phyloP scores from a whole-genome alignment of 2,888 invertebrate genomes.

The Julus scandinavius region DNA sequence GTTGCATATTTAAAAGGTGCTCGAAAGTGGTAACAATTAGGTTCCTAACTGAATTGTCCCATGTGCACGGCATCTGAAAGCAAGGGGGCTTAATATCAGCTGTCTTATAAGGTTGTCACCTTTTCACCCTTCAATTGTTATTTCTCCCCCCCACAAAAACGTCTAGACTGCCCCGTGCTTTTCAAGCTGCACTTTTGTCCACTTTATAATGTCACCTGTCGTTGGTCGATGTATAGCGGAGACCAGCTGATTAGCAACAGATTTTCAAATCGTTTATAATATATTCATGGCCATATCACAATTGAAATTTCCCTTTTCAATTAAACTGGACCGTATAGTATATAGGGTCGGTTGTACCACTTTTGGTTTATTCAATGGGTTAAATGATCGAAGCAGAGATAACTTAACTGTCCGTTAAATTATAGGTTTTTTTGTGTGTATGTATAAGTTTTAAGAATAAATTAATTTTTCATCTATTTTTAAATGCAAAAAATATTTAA shows the following conservation, averaged over 20 bases:
- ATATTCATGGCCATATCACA: background rate
- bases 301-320: background rate
- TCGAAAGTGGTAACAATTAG: conserved; percentile 47
- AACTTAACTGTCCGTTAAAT: background rate
- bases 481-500: too few relatives aligned
- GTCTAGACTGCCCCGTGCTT: conserved; percentile 48
- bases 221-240: background rate
- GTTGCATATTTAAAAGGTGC: conserved; percentile 40
- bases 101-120: conserved; percentile 47
- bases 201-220: conserved; percentile 1
- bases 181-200: conserved; percentile 49
- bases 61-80: background rate
- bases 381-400: background rate
- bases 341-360: background rate
- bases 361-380: background rate
- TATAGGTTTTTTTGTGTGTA: background rate
- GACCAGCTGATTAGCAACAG: background rate
- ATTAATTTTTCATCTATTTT: too few relatives aligned
- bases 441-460: too few relatives aligned
- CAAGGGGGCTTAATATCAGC: conserved; percentile 20
- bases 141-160: conserved; percentile 33
- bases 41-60: conserved; percentile 13
- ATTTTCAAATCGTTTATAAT: background rate
- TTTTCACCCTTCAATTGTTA: conserved; percentile 48
- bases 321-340: background rate